Conservation (phyloP, 2,113 vertebrate species). For the Dasyornis broadbenti region DNA sequence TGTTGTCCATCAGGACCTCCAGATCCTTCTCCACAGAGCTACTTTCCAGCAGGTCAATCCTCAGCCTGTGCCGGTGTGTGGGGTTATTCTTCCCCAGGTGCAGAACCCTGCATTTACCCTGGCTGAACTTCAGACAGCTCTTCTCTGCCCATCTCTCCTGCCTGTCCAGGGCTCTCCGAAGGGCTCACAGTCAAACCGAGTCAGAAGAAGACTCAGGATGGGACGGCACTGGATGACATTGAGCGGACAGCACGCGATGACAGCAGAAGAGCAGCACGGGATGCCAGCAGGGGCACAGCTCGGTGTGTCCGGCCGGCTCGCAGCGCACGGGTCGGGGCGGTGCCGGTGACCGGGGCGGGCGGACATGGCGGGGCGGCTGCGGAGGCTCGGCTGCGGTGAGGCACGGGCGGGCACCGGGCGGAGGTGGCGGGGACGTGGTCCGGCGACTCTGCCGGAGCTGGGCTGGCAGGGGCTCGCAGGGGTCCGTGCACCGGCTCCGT, state of each 20-base stretch:
- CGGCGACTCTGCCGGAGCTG: too few relatives aligned
- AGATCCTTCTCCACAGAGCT: neutral
- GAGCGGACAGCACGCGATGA: fast-evolving
- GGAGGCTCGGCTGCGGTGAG: neutral
- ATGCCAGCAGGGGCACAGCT: neutral
- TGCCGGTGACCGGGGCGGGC: neutral
- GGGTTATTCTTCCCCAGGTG: neutral
- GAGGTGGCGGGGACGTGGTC: too few relatives aligned
- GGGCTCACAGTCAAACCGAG: neutral
- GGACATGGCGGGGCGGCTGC: neutral
- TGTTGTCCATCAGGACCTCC: neutral
- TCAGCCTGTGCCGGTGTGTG: neutral
- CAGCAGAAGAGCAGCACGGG: neutral
- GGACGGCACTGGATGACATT: neutral
- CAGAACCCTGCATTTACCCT: neutral
- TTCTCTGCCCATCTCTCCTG: neutral
- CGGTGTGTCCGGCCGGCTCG: too few relatives aligned
- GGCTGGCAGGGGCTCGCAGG: fast-evolving
- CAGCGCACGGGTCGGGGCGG: neutral
- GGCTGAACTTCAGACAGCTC: too few relatives aligned
- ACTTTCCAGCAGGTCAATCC: too few relatives aligned
- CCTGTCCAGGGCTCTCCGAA: neutral
- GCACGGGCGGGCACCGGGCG: too few relatives aligned
- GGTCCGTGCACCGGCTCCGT: fast-evolving
- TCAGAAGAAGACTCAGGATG: too few relatives aligned